Evolutionary conservation across 2,797 vertebrate genomes (phyloP).

Genomic region (Tragelaphus eurycerus): DNA sequence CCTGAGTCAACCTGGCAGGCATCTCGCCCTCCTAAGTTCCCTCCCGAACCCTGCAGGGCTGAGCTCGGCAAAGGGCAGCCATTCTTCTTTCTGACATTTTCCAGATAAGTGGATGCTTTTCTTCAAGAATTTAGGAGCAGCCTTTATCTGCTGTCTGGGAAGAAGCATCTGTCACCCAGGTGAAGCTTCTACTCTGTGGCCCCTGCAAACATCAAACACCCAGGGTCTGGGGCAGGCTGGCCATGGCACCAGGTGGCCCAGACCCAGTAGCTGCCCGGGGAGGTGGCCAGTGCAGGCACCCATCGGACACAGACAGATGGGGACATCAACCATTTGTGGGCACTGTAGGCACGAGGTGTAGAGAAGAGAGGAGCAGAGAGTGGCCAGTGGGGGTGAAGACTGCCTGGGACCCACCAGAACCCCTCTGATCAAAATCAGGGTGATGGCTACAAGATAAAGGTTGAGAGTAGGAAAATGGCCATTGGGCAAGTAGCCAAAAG

Average conservation of each 20-base stretch:
- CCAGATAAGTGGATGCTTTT: conserved; percentile 59
- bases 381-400: not conserved
- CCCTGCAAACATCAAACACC: not conserved
- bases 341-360: not conserved
- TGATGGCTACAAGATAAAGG: not conserved
- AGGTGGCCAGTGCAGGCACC: too few species aligned
- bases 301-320: fast-evolving
- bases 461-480: not conserved
- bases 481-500: too few species aligned
- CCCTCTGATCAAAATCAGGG: not conserved
- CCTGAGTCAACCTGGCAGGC: fast-evolving
- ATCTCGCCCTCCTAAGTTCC: not conserved
- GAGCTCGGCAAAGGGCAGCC: conserved; percentile 33
- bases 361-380: not conserved
- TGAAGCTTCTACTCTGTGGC: not conserved
- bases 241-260: not conserved
- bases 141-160: conserved; percentile 67
- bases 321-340: not conserved
- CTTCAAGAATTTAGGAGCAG: conserved; percentile 52
- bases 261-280: fast-evolving
- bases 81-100: conserved; percentile 67
- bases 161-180: conserved; percentile 43
- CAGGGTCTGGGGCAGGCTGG: not conserved
- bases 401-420: not conserved
- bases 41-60: not conserved